phyloP scores from a whole-genome alignment of 2,113 vertebrate species.

The Regulus satrapa region DNA sequence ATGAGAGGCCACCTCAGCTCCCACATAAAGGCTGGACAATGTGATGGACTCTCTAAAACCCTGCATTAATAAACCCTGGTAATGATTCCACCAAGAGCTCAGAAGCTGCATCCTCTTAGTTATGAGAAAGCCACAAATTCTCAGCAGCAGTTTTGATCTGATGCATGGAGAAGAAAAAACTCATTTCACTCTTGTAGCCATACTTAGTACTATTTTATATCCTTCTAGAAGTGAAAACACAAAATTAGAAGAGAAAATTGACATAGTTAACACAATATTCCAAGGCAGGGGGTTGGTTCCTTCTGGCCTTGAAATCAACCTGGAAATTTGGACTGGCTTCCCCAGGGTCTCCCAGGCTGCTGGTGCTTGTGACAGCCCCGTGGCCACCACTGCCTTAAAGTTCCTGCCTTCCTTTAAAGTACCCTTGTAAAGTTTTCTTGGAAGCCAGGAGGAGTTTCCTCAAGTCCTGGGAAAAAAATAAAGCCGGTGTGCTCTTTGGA shows the following conservation, averaged over 20 bases:
- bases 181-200: not conserved
- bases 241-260: not conserved
- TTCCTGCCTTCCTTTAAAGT: not conserved
- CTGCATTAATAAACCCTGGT: not conserved
- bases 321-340: not conserved
- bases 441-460: not conserved
- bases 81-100: not conserved
- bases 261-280: not conserved
- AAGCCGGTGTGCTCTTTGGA: not conserved
- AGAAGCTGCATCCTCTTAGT: not conserved
- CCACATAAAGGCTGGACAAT: not conserved
- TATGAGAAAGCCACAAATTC: not conserved
- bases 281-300: not conserved
- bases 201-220: not conserved
- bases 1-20: not conserved
- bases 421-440: not conserved
- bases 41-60: not conserved
- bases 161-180: not conserved
- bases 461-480: not conserved
- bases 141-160: not conserved
- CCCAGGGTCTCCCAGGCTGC: not conserved
- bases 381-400: not conserved
- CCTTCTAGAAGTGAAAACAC: not conserved
- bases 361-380: not conserved
- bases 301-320: not conserved